phyloP scores from a whole-genome alignment of 2,888 invertebrate species.

The Lochmaea crataegi region DNA sequence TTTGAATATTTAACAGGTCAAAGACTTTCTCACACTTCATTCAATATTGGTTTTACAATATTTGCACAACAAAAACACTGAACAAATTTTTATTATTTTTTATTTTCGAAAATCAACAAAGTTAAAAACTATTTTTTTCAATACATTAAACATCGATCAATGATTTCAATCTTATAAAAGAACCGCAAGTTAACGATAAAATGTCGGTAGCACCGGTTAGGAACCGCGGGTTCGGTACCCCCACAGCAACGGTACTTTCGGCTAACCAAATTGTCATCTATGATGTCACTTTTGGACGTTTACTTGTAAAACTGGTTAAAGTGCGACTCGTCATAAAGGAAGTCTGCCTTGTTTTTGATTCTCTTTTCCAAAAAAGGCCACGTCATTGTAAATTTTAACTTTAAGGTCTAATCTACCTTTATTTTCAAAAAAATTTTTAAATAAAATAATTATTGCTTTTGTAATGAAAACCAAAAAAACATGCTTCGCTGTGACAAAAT shows the following conservation, averaged over 20 bases:
- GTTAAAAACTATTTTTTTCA: neutral
- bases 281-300: slow-evolving; percentile 29
- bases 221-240: slow-evolving; percentile 10
- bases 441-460: too few relatives aligned
- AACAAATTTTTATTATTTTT: neutral
- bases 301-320: slow-evolving; percentile 21
- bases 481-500: too few relatives aligned
- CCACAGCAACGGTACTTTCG: slow-evolving; percentile 23
- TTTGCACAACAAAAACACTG: neutral
- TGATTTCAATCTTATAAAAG: neutral
- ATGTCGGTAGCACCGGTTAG: neutral
- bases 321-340: slow-evolving; percentile 6
- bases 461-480: too few relatives aligned
- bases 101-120: neutral
- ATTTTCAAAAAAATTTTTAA: too few relatives aligned
- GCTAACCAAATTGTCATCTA: slow-evolving; percentile 24
- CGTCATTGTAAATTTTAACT: too few relatives aligned
- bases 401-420: too few relatives aligned
- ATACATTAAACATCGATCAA: neutral
- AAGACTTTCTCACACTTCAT: neutral
- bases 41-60: neutral
- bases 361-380: too few relatives aligned
- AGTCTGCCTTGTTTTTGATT: neutral
- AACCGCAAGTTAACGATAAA: neutral
- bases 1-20: slow-evolving; percentile 5